Evolutionary conservation across 2,888 invertebrate genomes (phyloP), one percentile per base, ranked within the genome.

Genomic region (Myopa testacea): DNA sequence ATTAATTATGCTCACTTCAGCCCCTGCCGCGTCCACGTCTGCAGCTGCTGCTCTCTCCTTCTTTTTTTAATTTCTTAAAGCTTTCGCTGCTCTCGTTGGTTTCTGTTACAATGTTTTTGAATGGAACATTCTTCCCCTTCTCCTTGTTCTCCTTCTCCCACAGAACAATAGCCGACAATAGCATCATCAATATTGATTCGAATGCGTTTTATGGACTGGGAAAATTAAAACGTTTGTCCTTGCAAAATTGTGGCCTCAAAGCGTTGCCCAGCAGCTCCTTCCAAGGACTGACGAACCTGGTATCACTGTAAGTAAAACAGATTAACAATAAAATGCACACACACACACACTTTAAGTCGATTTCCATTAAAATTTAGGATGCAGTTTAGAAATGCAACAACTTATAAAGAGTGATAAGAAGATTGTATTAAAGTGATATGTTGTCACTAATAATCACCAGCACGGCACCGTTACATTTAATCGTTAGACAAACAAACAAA

Each of bases 151-250:
- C 60, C 75, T 69, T 81, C 78, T 80, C 82, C 84, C 82, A 75
- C 84, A 88, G 88, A 84, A 93, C 94, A 87, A 91, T 96, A 86
- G 93, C 94, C 26, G 92, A 93, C 90, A 96, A 96, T 91, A 93
- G 92, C 84, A 91, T 95, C 89, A 92, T 92, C 87, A 90, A 91
- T 84, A 91, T 95, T 86, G 92, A 93, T 87, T 91, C 91, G 81
- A 91, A 92, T 85, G 92, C 94, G 85, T 93, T 95, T 86, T 86
- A 85, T 82, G 89, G 89, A 80, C 84, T 90, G 82, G 83, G 82
- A 71, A 90, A 89, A 85, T 84, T 90, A 80, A 90, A 89, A 82
- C 88, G 89, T 82, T 85, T 90, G 82, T 88, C 86, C 79, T 85
- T 90, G 84, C 89, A 90, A 85, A 89, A 90, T 84, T 90, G 90